Percentiles rank a stretch among this genome's conserved stretches.
phyloP scores from a whole-genome alignment of 2,888 invertebrate genomes.

The Anticlea derivata region DNA sequence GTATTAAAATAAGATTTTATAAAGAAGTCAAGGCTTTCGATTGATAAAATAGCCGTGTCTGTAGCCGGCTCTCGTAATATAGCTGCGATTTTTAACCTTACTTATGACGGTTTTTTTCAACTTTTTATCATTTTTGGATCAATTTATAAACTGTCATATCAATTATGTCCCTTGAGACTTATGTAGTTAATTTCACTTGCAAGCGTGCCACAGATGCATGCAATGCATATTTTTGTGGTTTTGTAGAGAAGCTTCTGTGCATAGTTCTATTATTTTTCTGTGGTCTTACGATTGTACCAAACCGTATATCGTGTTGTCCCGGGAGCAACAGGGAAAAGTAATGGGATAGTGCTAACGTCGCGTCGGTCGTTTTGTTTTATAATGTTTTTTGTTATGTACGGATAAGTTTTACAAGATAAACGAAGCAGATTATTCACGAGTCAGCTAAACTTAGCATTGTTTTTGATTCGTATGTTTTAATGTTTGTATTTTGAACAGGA shows the following conservation, averaged over 20 bases:
- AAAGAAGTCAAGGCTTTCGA: too few relatives aligned
- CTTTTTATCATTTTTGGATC: too few relatives aligned
- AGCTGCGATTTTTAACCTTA: too few relatives aligned
- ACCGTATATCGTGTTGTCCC: slow-evolving; percentile 12
- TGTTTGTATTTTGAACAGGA: too few relatives aligned
- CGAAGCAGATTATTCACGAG: neutral
- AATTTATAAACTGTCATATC: too few relatives aligned
- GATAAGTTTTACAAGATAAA: slow-evolving; percentile 4
- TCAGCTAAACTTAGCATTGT: neutral
- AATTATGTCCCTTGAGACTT: too few relatives aligned
- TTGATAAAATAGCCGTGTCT: too few relatives aligned
- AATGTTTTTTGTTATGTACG: slow-evolving; percentile 1
- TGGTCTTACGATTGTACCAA: slow-evolving; percentile 8
- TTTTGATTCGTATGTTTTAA: neutral
- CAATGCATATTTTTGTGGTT: neutral
- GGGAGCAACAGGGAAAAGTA: slow-evolving; percentile 12
- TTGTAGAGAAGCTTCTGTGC: neutral
- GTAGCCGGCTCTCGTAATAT: too few relatives aligned
- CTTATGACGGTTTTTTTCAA: too few relatives aligned
- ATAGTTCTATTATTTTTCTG: neutral
- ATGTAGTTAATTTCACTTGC: neutral
- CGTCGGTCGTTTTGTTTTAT: slow-evolving; percentile 6
- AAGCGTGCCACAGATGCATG: neutral
- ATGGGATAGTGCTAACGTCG: slow-evolving; percentile 9
- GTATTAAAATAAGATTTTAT: too few relatives aligned